Evolutionary conservation across 1,140 invertebrate genomes (phyloP), one percentile per base, ranked within the genome.

Genomic region (Sweltsa coloradensis): DNA sequence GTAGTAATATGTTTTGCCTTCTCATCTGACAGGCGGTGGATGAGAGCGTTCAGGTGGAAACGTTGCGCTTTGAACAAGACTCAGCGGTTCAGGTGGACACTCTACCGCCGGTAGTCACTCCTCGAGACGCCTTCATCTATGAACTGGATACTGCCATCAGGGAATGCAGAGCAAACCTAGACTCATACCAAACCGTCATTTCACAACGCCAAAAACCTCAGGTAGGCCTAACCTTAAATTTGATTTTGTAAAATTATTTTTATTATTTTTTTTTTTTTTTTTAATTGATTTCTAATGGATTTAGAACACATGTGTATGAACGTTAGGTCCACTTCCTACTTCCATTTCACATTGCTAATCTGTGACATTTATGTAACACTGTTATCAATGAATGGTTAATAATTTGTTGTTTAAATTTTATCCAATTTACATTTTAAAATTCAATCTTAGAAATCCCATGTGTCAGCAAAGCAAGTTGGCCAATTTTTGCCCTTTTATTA

Each of bases 31-130:
- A 41, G 11, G 45, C 36, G 21, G 29, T 19, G 34, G 45, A 47
- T 40, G 45, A 47, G 23, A 39, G 45, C 23, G 18, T 47, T 22
- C 75, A 85, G 62, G 83, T 84, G 0, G 78, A 85, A 41, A 85
- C 83, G 0, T 60, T 85, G 0, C 80, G 70, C 55, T 85, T 84
- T 58, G 81, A 85, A 56, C 75, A 74, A 5, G 83, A 88, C 51
- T 73, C 74, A 3, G 76, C 79, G 1, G 76, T 85, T 6, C 85
- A 89, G 69, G 85, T 88, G 0, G 76, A 86, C 51, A 89, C 85
- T 1, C 55, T 83, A 16, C 74, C 76, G 0, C 62, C 68, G 9
- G 64, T 79, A 45, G 73, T 89, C 41, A 85, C 83, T 18, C 79
- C 84, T 1, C 81, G 81, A 59, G 85, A 88, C 59, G 85, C 83